A percentile compares a stretch with the other conserved stretches of the same genome.
Conservation (phyloP, 2,113 vertebrate genomes). For the Vulpes vulpes region DNA sequence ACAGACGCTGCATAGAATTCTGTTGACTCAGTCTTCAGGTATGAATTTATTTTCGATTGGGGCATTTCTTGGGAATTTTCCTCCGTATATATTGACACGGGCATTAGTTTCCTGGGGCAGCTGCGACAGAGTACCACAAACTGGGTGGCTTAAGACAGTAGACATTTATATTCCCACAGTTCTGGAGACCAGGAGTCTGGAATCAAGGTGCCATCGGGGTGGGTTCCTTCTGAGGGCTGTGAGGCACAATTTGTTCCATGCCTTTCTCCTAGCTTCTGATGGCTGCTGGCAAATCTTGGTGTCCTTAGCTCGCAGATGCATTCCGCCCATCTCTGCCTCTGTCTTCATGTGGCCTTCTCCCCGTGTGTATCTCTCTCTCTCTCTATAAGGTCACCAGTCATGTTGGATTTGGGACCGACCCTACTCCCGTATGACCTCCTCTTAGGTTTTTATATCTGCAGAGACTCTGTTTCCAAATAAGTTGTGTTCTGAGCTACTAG, state of each 20-base stretch:
- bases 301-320: not conserved
- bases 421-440: not conserved
- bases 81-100: not conserved
- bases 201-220: not conserved
- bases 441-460: not conserved
- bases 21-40: not conserved
- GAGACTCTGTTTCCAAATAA: not conserved
- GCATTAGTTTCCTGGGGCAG: not conserved
- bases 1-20: not conserved
- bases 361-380: not conserved
- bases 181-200: not conserved
- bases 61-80: not conserved
- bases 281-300: too few species aligned
- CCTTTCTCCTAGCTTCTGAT: not conserved
- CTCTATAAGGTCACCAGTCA: not conserved
- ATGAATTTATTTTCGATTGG: not conserved
- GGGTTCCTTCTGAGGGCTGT: not conserved
- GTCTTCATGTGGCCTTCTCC: not conserved
- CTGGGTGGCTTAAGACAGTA: not conserved
- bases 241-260: rapidly evolving
- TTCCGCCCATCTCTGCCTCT: not conserved
- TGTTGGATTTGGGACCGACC: not conserved
- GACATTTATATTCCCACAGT: not conserved
- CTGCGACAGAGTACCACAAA: not conserved
- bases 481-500: not conserved